Conservation (phyloP, 2,797 vertebrate species). For the Poeciliopsis paucimaculata region DNA sequence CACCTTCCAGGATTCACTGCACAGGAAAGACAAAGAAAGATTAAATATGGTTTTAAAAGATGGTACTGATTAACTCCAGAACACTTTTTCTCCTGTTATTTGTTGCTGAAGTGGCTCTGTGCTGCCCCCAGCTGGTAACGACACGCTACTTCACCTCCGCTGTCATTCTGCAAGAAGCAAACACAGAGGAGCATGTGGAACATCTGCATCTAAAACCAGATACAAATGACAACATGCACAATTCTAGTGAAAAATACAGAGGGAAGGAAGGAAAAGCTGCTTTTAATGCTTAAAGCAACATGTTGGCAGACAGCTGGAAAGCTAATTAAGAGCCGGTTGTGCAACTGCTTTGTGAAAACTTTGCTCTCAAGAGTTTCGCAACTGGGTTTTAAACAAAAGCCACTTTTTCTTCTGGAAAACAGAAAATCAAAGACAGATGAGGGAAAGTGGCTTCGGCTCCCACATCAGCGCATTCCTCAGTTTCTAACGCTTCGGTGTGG, state of each 20-base stretch:
- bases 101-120: slow-evolving; percentile 1
- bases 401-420: neutral
- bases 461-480: neutral
- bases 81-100: neutral
- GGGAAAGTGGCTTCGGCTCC: slow-evolving; percentile 3
- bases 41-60: neutral
- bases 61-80: neutral
- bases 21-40: neutral
- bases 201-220: neutral
- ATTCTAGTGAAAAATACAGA: neutral
- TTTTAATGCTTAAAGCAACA: neutral
- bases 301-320: neutral
- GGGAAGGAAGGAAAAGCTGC: neutral
- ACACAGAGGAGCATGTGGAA: neutral
- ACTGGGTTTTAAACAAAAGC: neutral
- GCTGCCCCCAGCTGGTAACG: slow-evolving; percentile 39
- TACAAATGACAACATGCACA: neutral
- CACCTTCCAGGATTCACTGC: neutral
- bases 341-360: slow-evolving; percentile 1
- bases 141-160: neutral
- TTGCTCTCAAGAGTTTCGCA: neutral
- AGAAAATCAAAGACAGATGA: slow-evolving; percentile 1
- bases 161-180: neutral
- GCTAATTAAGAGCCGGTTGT: neutral
- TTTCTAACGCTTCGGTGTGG: too few species aligned